A percentile compares a stretch with the other conserved stretches of the same genome.
These are phyloP conservation scores for Varecia variegata DNA, from an alignment of 2,797 vertebrate species.

Conservation along the genomic window DNA sequence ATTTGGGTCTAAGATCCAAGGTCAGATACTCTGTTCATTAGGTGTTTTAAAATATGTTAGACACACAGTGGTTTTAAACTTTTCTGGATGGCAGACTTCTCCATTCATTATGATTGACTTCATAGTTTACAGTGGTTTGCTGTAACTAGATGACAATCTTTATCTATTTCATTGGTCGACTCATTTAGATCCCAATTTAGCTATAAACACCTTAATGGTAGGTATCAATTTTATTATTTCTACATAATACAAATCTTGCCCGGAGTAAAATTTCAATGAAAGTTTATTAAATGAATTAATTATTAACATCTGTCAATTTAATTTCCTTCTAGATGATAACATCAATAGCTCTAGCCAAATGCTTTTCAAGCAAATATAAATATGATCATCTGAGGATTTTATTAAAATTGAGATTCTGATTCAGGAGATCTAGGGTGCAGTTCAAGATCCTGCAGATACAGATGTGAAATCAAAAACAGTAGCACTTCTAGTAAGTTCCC, in stretches of 20 bases:
- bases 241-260: background rate
- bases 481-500: background rate
- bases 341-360: background rate
- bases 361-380: background rate
- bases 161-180: slow-evolving; percentile 34
- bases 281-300: background rate
- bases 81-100: background rate
- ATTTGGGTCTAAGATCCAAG: background rate
- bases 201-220: background rate
- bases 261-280: background rate
- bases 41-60: background rate
- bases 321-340: background rate
- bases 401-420: background rate
- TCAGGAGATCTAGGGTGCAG: background rate
- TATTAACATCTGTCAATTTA: background rate
- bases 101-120: background rate
- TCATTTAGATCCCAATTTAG: background rate
- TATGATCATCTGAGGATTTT: background rate
- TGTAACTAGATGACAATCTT: slow-evolving; percentile 48
- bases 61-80: background rate
- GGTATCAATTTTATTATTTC: background rate
- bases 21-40: background rate
- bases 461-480: no score
- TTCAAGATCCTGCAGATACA: background rate
- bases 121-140: slow-evolving; percentile 50